Conservation (phyloP, 2,888 invertebrate genomes). For the Galerucella pusilla region DNA sequence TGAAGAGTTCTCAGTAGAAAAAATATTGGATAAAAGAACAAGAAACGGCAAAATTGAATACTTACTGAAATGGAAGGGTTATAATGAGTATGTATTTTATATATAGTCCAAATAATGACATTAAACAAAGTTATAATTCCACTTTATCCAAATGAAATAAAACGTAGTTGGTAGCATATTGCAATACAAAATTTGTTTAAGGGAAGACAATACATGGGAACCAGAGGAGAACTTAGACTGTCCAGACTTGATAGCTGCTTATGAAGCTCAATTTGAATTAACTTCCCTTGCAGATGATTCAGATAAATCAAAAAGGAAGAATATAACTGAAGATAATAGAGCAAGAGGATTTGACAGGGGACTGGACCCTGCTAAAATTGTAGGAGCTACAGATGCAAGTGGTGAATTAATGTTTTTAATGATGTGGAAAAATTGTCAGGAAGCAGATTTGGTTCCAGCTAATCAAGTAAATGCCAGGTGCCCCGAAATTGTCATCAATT, state of each 20-base stretch:
- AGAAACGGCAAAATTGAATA: slow-evolving; percentile 78
- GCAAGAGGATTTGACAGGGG: slow-evolving; percentile 83
- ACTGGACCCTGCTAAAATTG: slow-evolving; percentile 84
- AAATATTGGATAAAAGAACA: slow-evolving; percentile 76
- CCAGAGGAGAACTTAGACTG: slow-evolving; percentile 84
- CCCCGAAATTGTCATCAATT: slow-evolving; percentile 73
- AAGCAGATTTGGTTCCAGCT: slow-evolving; percentile 74
- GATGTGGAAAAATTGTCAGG: slow-evolving; percentile 81
- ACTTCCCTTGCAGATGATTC: slow-evolving; percentile 50
- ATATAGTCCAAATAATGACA: too few species aligned
- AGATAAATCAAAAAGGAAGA: slow-evolving; percentile 59
- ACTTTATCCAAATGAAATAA: too few species aligned
- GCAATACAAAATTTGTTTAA: slow-evolving; percentile 33
- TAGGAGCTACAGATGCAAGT: slow-evolving; percentile 90
- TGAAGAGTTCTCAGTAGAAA: slow-evolving; percentile 82
- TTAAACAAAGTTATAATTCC: too few species aligned
- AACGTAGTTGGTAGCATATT: too few species aligned
- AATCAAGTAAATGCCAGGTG: slow-evolving; percentile 71
- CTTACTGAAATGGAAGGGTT: slow-evolving; percentile 75
- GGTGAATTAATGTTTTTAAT: slow-evolving; percentile 90
- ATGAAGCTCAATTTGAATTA: slow-evolving; percentile 56
- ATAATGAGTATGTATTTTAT: slow-evolving; percentile 68
- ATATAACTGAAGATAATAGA: slow-evolving; percentile 63
- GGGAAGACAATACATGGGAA: slow-evolving; percentile 83
- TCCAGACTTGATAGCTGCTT: slow-evolving; percentile 73